Conservation (phyloP, 2,888 invertebrate genomes). For the Eustalomyia histrio region DNA sequence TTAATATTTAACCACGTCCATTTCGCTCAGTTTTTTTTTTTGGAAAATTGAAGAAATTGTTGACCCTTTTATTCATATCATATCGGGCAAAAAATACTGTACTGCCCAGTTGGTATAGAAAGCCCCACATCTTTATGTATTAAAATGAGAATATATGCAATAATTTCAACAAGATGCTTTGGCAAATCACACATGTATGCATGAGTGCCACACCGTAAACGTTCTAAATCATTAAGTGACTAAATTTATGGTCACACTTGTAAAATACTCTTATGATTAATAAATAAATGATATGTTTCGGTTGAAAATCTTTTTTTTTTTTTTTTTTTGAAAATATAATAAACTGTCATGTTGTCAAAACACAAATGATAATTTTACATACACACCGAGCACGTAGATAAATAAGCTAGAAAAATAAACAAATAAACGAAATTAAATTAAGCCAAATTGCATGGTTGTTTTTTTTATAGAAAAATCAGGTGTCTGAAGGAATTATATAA, state of each 20-base stretch:
- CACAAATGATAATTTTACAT: conserved; percentile 9
- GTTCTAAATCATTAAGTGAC: conserved; percentile 55
- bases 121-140: too few relatives aligned
- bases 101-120: too few relatives aligned
- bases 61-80: too few relatives aligned
- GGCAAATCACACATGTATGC: conserved; percentile 43
- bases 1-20: too few relatives aligned
- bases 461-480: too few relatives aligned
- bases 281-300: conserved; percentile 54
- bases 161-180: conserved; percentile 45
- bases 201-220: neutral
- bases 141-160: neutral
- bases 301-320: conserved; percentile 21
- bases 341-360: conserved; percentile 46
- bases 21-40: too few relatives aligned
- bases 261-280: conserved; percentile 50
- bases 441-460: too few relatives aligned
- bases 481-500: too few relatives aligned
- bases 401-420: too few relatives aligned
- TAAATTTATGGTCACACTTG: conserved; percentile 63
- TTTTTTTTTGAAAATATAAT: conserved; percentile 14
- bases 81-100: too few relatives aligned
- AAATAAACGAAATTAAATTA: too few relatives aligned
- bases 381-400: neutral
- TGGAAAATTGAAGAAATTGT: too few relatives aligned